Conservation (phyloP, 2,113 vertebrate genomes). For the Triplophysa dalaica region DNA sequence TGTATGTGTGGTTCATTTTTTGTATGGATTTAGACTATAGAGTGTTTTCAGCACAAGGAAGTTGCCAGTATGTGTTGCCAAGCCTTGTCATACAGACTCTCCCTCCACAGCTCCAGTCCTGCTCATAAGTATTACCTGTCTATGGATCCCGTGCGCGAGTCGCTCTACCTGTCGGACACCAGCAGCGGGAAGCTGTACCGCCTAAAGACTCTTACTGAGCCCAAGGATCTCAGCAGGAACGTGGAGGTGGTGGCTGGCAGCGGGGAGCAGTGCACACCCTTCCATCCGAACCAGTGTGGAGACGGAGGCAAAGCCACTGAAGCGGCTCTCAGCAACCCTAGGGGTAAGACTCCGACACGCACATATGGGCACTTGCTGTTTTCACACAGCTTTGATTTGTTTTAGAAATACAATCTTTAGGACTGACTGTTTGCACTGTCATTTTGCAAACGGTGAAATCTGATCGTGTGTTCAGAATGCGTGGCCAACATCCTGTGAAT, state of each 20-base stretch:
- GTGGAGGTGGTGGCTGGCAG: constrained; percentile 94
- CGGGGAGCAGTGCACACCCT: constrained; percentile 95
- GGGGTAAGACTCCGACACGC: constrained; percentile 80
- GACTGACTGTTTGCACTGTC: too few species aligned
- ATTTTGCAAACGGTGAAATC: too few species aligned
- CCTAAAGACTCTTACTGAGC: constrained; percentile 87
- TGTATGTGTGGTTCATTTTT: neutral
- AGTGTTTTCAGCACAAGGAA: neutral
- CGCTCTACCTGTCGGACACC: constrained; percentile 94
- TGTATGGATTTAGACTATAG: constrained; percentile 9
- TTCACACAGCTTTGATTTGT: too few species aligned
- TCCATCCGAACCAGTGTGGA: constrained; percentile 96
- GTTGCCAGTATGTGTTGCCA: constrained; percentile 32
- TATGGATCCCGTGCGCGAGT: constrained; percentile 90
- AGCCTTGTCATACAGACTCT: constrained; percentile 47
- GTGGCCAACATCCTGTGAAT: too few species aligned
- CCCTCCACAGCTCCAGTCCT: constrained; percentile 84
- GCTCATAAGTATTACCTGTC: constrained; percentile 98
- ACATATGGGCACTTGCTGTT: neutral
- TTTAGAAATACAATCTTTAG: too few species aligned
- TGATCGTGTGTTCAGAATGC: too few species aligned
- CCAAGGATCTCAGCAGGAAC: constrained; percentile 90
- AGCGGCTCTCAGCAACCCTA: constrained; percentile 91
- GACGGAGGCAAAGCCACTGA: constrained; percentile 89
- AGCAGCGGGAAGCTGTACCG: constrained; percentile 92